Evolutionary conservation across 2,113 vertebrate genomes (phyloP).

Genomic region (Myiozetetes cayanensis): DNA sequence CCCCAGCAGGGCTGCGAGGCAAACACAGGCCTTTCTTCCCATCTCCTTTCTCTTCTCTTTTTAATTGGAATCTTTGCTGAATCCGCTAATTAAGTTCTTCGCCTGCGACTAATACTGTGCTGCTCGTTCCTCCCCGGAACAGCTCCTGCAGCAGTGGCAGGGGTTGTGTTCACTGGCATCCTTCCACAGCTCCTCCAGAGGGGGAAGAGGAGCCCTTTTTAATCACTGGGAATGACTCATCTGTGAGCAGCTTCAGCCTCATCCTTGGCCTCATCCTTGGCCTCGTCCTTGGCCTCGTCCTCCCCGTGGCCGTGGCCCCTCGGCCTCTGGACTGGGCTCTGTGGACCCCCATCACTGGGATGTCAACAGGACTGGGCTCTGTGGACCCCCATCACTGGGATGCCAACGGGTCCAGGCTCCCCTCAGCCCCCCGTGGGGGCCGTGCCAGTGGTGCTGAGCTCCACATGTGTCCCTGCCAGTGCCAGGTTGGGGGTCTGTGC

Average conservation of each 20-base stretch:
- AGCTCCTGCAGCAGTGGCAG: conserved; percentile 13
- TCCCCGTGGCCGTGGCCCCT: not conserved
- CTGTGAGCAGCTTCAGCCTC: not conserved
- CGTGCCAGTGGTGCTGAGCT: not conserved
- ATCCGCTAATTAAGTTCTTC: conserved; percentile 61
- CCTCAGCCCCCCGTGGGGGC: not conserved
- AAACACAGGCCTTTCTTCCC: not conserved
- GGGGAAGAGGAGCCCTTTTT: not conserved
- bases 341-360: not conserved
- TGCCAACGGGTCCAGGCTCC: not conserved
- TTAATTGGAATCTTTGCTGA: conserved; percentile 48
- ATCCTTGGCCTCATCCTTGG: not conserved
- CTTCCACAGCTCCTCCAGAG: not conserved
- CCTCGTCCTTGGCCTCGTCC: not conserved
- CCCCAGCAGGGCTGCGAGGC: not conserved
- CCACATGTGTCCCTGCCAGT: not conserved
- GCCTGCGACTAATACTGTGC: conserved; percentile 43
- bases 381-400: not conserved
- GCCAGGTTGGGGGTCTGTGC: not conserved
- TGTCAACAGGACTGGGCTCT: not conserved
- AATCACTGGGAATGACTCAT: not conserved
- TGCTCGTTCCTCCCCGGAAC: conserved; percentile 23
- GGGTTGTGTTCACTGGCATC: conserved; percentile 36
- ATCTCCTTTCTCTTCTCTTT: no score
- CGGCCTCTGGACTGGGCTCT: not conserved